Conservation (phyloP, 1,140 invertebrate genomes). For the Drosophila leontia region DNA sequence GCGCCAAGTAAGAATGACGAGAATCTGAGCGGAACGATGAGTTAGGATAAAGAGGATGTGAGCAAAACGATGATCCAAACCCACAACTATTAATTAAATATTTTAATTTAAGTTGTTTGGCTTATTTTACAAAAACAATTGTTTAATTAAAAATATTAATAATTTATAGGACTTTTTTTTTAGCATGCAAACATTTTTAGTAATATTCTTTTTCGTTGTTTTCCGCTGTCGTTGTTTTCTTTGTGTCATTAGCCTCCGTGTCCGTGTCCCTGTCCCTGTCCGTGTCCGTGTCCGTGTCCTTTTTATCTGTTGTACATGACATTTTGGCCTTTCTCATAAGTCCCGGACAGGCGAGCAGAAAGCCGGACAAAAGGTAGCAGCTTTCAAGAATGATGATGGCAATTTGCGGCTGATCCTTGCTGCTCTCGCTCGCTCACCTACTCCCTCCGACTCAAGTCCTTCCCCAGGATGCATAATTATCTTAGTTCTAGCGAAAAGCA, state of each 20-base stretch:
- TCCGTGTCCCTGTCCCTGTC: slow-evolving; percentile 20
- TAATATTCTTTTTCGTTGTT: slow-evolving; percentile 19
- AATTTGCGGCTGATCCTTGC: slow-evolving; percentile 75
- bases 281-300: slow-evolving; percentile 36
- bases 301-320: slow-evolving; percentile 82
- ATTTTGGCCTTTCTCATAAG: slow-evolving; percentile 80
- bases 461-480: slow-evolving; percentile 56
- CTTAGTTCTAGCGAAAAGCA: slow-evolving; percentile 58
- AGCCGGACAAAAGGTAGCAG: slow-evolving; percentile 68
- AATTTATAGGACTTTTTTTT: slow-evolving; percentile 6
- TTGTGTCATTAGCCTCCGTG: slow-evolving; percentile 74
- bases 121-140: no score
- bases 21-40: neutral
- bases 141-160: neutral
- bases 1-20: neutral
- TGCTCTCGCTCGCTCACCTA: neutral
- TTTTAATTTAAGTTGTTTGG: no score
- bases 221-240: slow-evolving; percentile 47
- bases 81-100: no score
- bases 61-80: no score
- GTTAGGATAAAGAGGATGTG: neutral
- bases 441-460: neutral
- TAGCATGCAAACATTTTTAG: slow-evolving; percentile 6
- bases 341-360: slow-evolving; percentile 51
- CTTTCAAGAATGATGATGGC: slow-evolving; percentile 74